phyloP scores from a whole-genome alignment of 1,140 invertebrate genomes.

The Calosoma granatense region DNA sequence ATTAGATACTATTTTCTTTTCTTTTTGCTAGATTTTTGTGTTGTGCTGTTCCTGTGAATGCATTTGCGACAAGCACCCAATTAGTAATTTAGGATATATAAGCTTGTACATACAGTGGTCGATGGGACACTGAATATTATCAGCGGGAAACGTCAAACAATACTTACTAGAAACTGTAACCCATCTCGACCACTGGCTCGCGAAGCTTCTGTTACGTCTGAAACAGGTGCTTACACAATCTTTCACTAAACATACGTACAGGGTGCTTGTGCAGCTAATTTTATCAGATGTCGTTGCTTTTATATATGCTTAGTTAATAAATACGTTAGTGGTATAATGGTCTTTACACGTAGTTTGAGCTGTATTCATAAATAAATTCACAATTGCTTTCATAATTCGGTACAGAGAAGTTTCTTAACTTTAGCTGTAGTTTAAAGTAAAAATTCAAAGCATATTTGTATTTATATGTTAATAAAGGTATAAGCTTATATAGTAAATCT shows the following conservation, averaged over 20 bases:
- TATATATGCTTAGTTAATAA: too few species aligned
- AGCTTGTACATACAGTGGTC: not conserved
- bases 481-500: too few species aligned
- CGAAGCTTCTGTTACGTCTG: not conserved
- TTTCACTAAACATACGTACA: not conserved
- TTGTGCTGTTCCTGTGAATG: constrained; percentile 1
- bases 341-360: too few species aligned
- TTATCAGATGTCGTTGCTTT: not conserved
- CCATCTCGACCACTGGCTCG: not conserved
- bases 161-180: not conserved
- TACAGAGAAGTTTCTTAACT: too few species aligned
- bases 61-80: not conserved
- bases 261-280: not conserved
- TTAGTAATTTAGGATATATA: not conserved
- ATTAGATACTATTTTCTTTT: not conserved
- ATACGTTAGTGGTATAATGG: too few species aligned
- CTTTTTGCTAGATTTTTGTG: constrained; percentile 6
- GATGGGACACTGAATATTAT: not conserved
- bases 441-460: too few species aligned
- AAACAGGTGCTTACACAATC: not conserved
- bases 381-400: too few species aligned
- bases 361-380: too few species aligned
- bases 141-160: not conserved
- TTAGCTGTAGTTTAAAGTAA: not conserved
- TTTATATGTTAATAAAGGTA: too few species aligned